Base-by-base conservation (phyloP, 2,113 vertebrate genomes). In the Gymnarchus niloticus region DNA sequence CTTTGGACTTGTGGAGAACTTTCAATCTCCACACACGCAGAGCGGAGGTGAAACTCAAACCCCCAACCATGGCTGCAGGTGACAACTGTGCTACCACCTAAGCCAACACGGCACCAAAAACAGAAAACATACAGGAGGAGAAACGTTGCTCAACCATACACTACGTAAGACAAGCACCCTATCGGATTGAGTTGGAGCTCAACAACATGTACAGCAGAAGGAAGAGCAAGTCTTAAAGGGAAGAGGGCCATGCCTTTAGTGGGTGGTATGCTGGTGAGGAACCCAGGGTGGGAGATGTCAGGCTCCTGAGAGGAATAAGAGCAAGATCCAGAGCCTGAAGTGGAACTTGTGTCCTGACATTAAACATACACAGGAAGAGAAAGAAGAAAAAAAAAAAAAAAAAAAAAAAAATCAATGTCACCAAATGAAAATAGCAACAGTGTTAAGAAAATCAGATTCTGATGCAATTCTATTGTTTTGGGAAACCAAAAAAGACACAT, bases 231-330 rank as follows among this genome's bases (percentile, higher is more conserved):
- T 7, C 54, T 46, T 49, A 21, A 46, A 23, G 76, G 37, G 23
- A 3, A 17, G 61, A 83, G 56, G 49, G 28, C 49, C 77, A 78
- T 90, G 86, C 94, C 89, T 89, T 91, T 87, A n/a, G 89, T 61
- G 0, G 87, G 86, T 1, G 88, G 76, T 77, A 44, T 10, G 28
- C 87, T 93, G 86, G 85, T 93, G 83, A 95, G 94, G 81, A 48
- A 84, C 0, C 89, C 83, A 7, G 95, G 94, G 37, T 92, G 90
- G 80, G 95, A 95, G 0, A 95, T 88, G 6, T 94, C 91, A 0
- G 91, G 87, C 65, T 94, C 94, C 89, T 93, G 94, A 54, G 93
- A 94, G 52, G 93, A 94, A 73, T 87, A 91, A 6, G 93, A 94
- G 14, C 25, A 52, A 23, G 78, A 82, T n/a, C 89, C 92, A 2